Conservation (phyloP, 2,888 invertebrate species). For the Aporophyla lueneburgensis region DNA sequence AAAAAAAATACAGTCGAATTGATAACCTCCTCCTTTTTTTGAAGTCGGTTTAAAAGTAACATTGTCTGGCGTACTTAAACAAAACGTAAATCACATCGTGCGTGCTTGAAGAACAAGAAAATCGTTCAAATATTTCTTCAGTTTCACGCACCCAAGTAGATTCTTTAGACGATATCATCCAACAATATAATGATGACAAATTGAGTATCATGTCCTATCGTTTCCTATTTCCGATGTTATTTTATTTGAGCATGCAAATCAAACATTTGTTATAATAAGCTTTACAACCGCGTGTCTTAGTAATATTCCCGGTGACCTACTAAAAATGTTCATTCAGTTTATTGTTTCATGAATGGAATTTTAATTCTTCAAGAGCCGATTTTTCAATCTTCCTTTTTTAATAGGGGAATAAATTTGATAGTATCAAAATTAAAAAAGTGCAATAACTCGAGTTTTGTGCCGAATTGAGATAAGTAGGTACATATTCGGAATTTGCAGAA, state of each 20-base stretch:
- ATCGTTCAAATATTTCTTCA: slow-evolving; percentile 34
- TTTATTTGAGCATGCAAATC: slow-evolving; percentile 27
- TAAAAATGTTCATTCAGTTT: neutral
- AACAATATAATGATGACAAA: slow-evolving; percentile 42
- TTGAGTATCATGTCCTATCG: slow-evolving; percentile 35
- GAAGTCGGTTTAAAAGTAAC: too few species aligned
- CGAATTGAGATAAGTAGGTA: too few species aligned
- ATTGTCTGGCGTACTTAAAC: neutral
- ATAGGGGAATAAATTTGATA: too few species aligned
- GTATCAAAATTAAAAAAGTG: too few species aligned
- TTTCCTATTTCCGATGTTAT: slow-evolving; percentile 44
- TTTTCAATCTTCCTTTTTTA: neutral
- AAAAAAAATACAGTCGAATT: too few species aligned
- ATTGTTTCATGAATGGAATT: slow-evolving; percentile 7
- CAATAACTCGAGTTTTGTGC: too few species aligned
- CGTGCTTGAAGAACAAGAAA: slow-evolving; percentile 20
- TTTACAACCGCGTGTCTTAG: slow-evolving; percentile 13
- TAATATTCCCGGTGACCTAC: slow-evolving; percentile 27
- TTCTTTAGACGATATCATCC: slow-evolving; percentile 32
- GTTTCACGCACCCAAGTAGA: slow-evolving; percentile 38
- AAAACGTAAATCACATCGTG: neutral
- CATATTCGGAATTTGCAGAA: too few species aligned
- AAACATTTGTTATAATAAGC: slow-evolving; percentile 1
- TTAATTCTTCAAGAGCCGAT: neutral
- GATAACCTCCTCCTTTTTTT: too few species aligned